Base-by-base conservation (phyloP, 2,797 vertebrate species). In the Acrocephalus scirpaceus region DNA sequence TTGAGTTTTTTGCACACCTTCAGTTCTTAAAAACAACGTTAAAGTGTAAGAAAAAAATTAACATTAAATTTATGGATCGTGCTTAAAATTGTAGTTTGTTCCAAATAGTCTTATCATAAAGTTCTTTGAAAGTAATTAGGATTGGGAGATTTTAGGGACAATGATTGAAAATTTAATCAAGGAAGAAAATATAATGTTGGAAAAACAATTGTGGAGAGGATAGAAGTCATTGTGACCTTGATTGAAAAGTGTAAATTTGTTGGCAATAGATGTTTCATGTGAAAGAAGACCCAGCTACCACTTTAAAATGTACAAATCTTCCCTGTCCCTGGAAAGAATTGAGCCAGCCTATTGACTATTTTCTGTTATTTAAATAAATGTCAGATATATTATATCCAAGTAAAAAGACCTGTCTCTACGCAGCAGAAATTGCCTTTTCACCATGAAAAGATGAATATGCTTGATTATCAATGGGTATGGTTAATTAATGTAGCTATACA, bases 401-500 rank as follows among this genome's bases (percentile, higher is more conserved):
- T 67, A 78, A 72, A 89, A 93, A 76, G 5, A 44, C 65, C 42
- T 57, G 7, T 77, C 38, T 75, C 21, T 54, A 75, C 58, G 51
- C 29, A 88, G 80, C 42, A 92, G 36, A 95, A 96, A 89, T 90
- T 94, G 61, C 16, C 30, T 86, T 87, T 87, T 80, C 50, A 81
- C 30, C 8, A 30, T 60, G 48, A 90, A 66, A 91, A 88, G 30
- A 69, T 45, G 26, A 36, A 40, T 73, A 69, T 27, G 29, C 45
- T 91, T 88, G 42, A 73, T 80, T 89, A 67, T 61, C 50, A 57
- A 82, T 50, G 25, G 13, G 11, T 79, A 58, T 48, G 30, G 51
- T 60, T 89, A 61, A 72, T 90, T 92, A 94, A 80, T 64, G 32
- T 61, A 92, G 73, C 75, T 87, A 44, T 45, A 27, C 26, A 70